These are phyloP conservation scores for Orgyia antiqua DNA, from an alignment of 2,888 invertebrate genomes.

Conservation along the genomic window DNA sequence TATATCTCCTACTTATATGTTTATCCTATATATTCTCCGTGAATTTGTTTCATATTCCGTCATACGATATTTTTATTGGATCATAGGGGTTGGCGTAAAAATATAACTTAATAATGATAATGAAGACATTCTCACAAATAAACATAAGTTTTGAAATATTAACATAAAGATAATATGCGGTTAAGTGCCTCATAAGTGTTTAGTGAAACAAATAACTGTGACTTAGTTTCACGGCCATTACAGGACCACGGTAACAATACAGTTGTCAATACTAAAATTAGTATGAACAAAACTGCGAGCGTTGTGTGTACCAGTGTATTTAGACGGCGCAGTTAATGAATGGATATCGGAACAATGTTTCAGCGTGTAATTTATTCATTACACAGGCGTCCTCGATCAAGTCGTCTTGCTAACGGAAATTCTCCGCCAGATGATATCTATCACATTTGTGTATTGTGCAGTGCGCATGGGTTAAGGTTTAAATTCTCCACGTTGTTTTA, in stretches of 20 bases:
- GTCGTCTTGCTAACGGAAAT: conserved; percentile 58
- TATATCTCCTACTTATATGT: no score
- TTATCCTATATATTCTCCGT: no score
- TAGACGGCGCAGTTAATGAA: conserved; percentile 61
- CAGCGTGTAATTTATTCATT: conserved; percentile 78
- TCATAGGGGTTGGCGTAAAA: no score
- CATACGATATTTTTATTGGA: no score
- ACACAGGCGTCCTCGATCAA: conserved; percentile 73
- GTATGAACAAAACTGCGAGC: conserved; percentile 42
- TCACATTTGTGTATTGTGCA: conserved; percentile 29
- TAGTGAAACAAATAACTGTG: conserved; percentile 40
- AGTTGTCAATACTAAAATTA: conserved; percentile 67
- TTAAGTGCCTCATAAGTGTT: conserved; percentile 10
- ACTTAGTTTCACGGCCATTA: conserved; percentile 45
- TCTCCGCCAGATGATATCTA: conserved; percentile 59
- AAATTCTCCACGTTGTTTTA: conserved; percentile 9
- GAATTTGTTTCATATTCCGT: no score
- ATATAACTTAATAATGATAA: no score
- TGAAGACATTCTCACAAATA: no score
- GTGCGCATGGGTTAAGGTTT: conserved; percentile 24
- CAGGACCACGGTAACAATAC: conserved; percentile 43
- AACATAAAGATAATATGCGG: no score
- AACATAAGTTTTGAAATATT: no score
- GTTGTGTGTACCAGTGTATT: conserved; percentile 27
- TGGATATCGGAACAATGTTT: conserved; percentile 72